Base-by-base conservation (phyloP, 2,113 vertebrate species). In the Rhinolophus sinicus region DNA sequence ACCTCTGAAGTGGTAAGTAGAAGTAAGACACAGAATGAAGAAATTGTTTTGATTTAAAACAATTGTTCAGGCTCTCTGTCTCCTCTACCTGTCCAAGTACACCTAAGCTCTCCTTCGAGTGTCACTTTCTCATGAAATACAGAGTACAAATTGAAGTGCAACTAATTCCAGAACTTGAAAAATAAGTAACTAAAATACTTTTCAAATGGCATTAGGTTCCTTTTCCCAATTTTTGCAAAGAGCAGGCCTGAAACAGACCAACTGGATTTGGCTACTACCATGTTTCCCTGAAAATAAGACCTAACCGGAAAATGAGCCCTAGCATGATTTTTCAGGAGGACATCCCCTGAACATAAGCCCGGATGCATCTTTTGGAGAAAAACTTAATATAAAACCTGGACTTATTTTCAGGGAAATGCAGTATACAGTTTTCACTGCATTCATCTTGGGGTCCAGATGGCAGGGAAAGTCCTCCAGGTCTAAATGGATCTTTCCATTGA, bases 381-480 rank as follows among this genome's bases (percentile, higher is more conserved):
- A 44, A 44, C 40, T 44, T 44, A 44, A 44, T 44, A 44, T 5
- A 44, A 44, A 6, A 44, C 40, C 40, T 44, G 40, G 40, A 44
- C 40, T 44, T 44, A 44, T 44, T 44, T 44, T 44, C 40, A 6
- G 40, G 6, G 40, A 44, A 44, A 44, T 6, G 7, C 40, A 44
- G 40, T 44, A 1, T 28, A 22, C n/a, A 72, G 2, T 28, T 60
- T 60, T 81, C 16, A 8, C n/a, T 47, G 6, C 9, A 3, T 9
- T 26, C 5, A 18, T 13, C 18, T 38, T 30, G 1, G 10, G 28
- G 4, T 47, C 18, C 8, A 0, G 15, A 1, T 40, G 30, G 26
- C 0, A 3, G 7, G 26, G 33, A 15, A 40, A n/a, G 6, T 10
- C 19, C 1, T 10, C 19, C 1, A 0, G 6, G 1, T 40, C 26